These are phyloP conservation scores for Aix galericulata DNA, from an alignment of 2,113 vertebrate genomes.

Conservation along the genomic window DNA sequence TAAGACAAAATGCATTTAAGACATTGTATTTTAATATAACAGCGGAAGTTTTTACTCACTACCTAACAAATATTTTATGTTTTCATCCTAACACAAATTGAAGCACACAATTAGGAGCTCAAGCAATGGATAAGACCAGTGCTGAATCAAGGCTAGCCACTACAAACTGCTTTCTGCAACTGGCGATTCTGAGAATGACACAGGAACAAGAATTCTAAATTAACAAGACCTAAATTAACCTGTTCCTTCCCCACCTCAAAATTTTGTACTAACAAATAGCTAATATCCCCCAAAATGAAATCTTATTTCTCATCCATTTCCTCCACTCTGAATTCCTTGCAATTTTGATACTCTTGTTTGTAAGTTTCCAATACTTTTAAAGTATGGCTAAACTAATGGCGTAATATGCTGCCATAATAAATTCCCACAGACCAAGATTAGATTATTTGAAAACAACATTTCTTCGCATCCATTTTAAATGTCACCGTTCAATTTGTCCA, in stretches of 20 bases:
- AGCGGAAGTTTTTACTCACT: not conserved
- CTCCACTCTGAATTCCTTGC: not conserved
- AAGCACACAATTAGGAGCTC: not conserved
- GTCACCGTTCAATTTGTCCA: not conserved
- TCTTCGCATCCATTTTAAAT: not conserved
- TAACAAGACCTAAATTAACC: not conserved
- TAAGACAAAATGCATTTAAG: not conserved
- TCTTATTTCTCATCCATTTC: not conserved
- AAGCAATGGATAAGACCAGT: not conserved
- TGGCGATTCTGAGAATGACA: accelerated
- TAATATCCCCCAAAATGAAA: not conserved
- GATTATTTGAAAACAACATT: not conserved
- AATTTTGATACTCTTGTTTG: not conserved
- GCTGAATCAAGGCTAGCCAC: not conserved
- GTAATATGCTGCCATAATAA: not conserved
- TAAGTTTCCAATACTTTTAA: not conserved
- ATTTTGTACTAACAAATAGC: not conserved
- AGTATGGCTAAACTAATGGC: not conserved
- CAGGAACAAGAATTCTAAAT: too few relatives aligned
- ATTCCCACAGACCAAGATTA: accelerated
- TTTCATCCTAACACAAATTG: not conserved
- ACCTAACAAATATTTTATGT: not conserved
- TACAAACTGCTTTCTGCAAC: not conserved
- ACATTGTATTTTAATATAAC: not conserved
- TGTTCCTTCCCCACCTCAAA: not conserved